Evolutionary conservation across 2,113 vertebrate species (phyloP).

Genomic region (Chitala chitala): DNA sequence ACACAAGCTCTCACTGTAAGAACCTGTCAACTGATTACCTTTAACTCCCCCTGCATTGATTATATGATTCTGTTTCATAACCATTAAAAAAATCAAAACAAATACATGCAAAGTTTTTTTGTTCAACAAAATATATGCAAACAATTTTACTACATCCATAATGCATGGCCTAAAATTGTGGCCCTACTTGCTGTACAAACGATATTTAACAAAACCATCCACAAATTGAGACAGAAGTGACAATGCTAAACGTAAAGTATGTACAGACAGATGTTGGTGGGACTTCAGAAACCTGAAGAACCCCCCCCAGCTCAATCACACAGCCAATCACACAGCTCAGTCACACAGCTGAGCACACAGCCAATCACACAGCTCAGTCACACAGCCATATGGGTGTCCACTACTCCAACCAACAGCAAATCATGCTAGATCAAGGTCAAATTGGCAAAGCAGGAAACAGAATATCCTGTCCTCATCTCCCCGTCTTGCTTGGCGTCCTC

Average conservation of each 20-base stretch:
- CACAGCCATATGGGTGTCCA: no score
- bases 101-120: background rate
- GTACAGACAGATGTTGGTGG: background rate
- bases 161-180: background rate
- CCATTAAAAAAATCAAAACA: background rate
- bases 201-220: constrained; percentile 9
- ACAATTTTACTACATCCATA: background rate
- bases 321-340: background rate
- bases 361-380: no score
- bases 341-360: no score
- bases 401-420: no score
- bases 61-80: background rate
- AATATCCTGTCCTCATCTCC: no score
- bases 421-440: no score
- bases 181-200: constrained; percentile 8
- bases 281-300: background rate
- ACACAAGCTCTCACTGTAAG: background rate
- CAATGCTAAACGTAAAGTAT: background rate
- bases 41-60: background rate
- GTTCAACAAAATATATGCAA: constrained; percentile 7
- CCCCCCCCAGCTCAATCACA: background rate
- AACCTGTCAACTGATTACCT: background rate
- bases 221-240: constrained; percentile 1
- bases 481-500: no score
- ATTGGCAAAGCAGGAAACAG: no score